Conservation (phyloP, 2,797 vertebrate species). For the Syndactyla subalaris region DNA sequence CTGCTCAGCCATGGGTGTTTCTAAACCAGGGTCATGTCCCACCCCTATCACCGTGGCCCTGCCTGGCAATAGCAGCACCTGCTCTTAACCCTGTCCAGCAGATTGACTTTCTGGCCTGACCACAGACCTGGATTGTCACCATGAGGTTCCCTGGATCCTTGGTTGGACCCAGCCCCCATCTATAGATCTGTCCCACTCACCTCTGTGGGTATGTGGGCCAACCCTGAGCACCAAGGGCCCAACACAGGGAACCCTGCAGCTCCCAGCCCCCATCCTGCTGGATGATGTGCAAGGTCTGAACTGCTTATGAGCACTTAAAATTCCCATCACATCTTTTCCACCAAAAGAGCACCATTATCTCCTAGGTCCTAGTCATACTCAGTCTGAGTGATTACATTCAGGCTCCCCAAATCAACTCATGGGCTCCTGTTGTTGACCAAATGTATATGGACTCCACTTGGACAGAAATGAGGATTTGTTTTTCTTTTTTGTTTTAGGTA, state of each 20-base stretch:
- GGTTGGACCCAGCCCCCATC: neutral
- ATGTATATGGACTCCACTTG: neutral
- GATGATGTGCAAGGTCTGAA: neutral
- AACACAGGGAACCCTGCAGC: accelerated
- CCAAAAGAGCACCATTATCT: neutral
- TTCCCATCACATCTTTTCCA: neutral
- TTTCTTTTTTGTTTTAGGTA: too few species aligned
- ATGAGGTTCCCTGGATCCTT: neutral
- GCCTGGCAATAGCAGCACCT: accelerated
- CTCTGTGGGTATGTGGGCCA: neutral
- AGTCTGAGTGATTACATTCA: neutral
- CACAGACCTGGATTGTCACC: accelerated
- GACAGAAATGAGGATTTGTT: neutral
- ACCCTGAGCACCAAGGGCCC: neutral
- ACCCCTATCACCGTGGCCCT: neutral
- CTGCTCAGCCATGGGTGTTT: accelerated
- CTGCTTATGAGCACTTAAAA: accelerated
- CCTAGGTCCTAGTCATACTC: neutral
- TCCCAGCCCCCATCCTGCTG: neutral
- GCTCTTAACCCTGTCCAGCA: neutral
- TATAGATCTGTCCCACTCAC: neutral
- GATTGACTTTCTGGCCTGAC: neutral
- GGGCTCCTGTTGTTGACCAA: neutral
- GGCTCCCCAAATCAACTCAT: neutral
- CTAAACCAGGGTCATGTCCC: too few species aligned